These are phyloP conservation scores for Hololepta plana DNA, from an alignment of 2,888 invertebrate genomes.

Conservation along the genomic window DNA sequence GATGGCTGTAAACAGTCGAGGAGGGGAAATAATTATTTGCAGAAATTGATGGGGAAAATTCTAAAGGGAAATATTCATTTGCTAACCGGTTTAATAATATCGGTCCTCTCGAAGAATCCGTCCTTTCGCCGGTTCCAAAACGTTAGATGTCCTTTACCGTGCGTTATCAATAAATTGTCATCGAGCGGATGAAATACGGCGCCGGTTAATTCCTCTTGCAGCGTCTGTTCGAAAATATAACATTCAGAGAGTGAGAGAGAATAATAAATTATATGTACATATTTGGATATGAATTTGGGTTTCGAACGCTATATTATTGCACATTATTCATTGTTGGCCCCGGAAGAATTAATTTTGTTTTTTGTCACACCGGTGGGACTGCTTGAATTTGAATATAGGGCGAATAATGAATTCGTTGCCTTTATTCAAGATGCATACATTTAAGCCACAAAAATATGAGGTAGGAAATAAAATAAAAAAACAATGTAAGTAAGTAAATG, in stretches of 20 bases:
- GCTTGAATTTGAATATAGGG: too few species aligned
- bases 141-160: slow-evolving; percentile 78
- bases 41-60: background rate
- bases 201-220: slow-evolving; percentile 75
- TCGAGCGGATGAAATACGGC: slow-evolving; percentile 84
- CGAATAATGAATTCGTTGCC: too few species aligned
- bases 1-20: slow-evolving; percentile 41
- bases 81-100: slow-evolving; percentile 66
- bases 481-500: too few species aligned
- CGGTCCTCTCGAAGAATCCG: slow-evolving; percentile 77
- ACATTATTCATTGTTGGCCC: too few species aligned
- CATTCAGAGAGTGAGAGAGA: background rate
- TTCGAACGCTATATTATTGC: too few species aligned
- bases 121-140: slow-evolving; percentile 88
- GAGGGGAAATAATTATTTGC: slow-evolving; percentile 1
- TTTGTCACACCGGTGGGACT: too few species aligned
- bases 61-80: slow-evolving; percentile 1
- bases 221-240: slow-evolving; percentile 42
- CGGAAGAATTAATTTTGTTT: too few species aligned
- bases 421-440: too few species aligned
- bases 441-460: too few species aligned
- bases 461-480: too few species aligned
- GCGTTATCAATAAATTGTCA: slow-evolving; percentile 79
- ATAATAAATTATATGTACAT: background rate
- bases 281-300: background rate